These are phyloP conservation scores for Malurus elegans DNA, from an alignment of 2,113 vertebrate genomes.

Conservation along the genomic window DNA sequence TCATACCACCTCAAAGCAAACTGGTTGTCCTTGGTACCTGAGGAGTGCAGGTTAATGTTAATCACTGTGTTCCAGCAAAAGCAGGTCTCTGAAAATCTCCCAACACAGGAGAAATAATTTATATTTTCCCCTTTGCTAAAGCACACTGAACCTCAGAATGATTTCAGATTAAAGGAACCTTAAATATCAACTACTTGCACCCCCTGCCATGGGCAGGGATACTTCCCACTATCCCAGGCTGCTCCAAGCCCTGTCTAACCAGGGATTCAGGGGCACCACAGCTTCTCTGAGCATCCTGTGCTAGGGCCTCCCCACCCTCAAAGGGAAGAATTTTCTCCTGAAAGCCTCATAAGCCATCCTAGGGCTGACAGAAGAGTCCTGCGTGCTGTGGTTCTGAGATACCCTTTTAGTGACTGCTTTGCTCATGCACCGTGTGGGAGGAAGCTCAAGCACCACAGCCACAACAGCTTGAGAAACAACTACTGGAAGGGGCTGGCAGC, in stretches of 20 bases:
- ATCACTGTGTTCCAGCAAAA: neutral
- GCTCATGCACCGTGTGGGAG: neutral
- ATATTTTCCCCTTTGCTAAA: neutral
- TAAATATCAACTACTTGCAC: neutral
- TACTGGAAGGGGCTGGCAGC: neutral
- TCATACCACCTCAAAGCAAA: neutral
- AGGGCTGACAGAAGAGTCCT: neutral
- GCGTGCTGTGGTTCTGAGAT: neutral
- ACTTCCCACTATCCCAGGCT: neutral
- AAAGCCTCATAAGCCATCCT: neutral
- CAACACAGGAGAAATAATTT: neutral
- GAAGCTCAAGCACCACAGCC: neutral
- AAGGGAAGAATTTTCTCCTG: neutral
- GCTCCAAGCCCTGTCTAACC: fast-evolving
- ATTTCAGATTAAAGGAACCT: neutral
- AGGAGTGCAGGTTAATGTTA: neutral
- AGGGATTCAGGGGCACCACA: neutral
- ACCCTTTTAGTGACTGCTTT: neutral
- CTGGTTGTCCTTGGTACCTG: neutral
- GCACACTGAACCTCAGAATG: neutral
- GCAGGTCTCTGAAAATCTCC: neutral
- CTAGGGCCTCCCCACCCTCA: neutral
- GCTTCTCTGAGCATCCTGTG: neutral
- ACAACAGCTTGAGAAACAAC: neutral
- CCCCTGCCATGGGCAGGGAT: neutral